Conservation (phyloP, 35 echinoderm and acorn worm genomes). For the Diadema setosum region DNA sequence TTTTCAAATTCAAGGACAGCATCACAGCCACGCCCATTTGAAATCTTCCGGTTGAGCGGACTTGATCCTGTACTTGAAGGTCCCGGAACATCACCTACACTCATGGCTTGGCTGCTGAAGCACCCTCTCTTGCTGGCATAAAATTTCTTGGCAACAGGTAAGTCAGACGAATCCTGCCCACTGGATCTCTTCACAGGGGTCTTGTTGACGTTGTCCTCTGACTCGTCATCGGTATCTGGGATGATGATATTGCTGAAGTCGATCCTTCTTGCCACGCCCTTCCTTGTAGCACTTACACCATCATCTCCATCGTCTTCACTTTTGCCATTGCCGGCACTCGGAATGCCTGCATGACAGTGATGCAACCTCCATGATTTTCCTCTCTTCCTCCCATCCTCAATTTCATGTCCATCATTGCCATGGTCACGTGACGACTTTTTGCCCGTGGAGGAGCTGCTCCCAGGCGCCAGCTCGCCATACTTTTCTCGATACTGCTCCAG, state of each 20-base stretch:
- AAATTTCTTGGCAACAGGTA: background rate
- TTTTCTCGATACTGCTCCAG: constrained; percentile 1
- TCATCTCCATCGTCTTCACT: background rate
- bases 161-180: too few relatives aligned
- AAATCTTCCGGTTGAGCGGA: background rate
- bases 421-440: background rate
- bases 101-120: background rate
- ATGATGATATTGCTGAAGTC: too few relatives aligned
- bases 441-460: background rate
- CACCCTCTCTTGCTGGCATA: background rate
- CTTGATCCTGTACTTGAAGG: background rate
- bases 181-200: too few relatives aligned
- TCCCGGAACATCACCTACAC: background rate
- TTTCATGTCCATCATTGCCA: background rate
- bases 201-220: too few relatives aligned
- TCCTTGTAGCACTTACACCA: background rate
- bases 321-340: background rate
- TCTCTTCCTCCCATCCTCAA: background rate
- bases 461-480: background rate
- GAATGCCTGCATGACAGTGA: too few relatives aligned
- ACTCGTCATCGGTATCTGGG: too few relatives aligned
- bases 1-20: too few relatives aligned
- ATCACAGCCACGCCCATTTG: background rate
- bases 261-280: too few relatives aligned
- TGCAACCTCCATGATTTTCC: background rate